Percentiles rank a stretch among this genome's conserved stretches.
phyloP scores from a whole-genome alignment of 1,140 invertebrate species.

The Habropoda laboriosa region DNA sequence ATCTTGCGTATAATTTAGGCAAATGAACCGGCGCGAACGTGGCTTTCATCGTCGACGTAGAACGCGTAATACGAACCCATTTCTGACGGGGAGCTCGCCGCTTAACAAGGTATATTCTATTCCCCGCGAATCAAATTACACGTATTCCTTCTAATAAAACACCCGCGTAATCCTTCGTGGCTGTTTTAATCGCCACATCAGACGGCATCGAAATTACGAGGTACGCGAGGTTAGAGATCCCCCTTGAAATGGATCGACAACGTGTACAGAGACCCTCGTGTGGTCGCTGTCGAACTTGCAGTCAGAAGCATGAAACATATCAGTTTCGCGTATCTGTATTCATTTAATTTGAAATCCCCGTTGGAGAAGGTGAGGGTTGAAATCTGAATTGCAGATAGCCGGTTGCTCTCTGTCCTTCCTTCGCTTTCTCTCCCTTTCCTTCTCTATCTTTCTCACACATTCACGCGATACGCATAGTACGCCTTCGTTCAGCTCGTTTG shows the following conservation, averaged over 20 bases:
- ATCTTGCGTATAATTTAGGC: slow-evolving; percentile 23
- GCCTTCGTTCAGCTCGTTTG: neutral
- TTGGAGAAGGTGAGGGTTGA: slow-evolving; percentile 62
- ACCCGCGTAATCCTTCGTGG: slow-evolving; percentile 10
- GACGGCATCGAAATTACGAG: slow-evolving; percentile 32
- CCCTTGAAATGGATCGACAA: slow-evolving; percentile 31
- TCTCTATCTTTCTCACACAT: neutral
- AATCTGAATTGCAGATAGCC: slow-evolving; percentile 76
- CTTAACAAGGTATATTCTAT: slow-evolving; percentile 38
- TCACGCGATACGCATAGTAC: neutral
- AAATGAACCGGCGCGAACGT: neutral
- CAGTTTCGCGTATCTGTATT: slow-evolving; percentile 68
- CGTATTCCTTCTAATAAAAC: slow-evolving; percentile 34
- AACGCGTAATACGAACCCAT: slow-evolving; percentile 1
- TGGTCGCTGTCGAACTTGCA: neutral
- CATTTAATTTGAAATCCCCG: slow-evolving; percentile 68
- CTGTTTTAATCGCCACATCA: slow-evolving; percentile 34
- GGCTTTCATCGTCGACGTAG: slow-evolving; percentile 6
- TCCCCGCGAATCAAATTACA: slow-evolving; percentile 27
- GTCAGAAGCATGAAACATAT: slow-evolving; percentile 58
- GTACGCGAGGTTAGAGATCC: neutral
- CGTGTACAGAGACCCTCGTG: no score
- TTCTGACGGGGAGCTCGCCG: slow-evolving; percentile 11
- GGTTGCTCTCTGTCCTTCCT: slow-evolving; percentile 33
- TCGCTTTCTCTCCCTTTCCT: neutral